phyloP scores from a whole-genome alignment of 2,797 vertebrate species.

The Tokudaia tokunoshimensis region DNA sequence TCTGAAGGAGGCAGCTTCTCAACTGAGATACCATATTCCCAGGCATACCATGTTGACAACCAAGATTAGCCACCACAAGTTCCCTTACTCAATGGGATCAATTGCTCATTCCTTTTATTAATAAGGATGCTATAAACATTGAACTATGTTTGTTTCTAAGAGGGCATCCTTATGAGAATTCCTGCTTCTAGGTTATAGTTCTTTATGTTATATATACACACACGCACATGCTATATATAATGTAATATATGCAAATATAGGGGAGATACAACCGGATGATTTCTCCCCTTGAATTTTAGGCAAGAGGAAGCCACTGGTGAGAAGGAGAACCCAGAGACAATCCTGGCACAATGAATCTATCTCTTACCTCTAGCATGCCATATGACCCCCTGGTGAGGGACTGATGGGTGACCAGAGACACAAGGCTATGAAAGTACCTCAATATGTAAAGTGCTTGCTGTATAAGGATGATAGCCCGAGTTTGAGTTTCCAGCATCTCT shows the following conservation, averaged over 20 bases:
- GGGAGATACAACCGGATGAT: background rate
- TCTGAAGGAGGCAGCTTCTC: background rate
- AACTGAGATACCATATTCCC: background rate
- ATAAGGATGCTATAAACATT: background rate
- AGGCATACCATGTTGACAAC: background rate
- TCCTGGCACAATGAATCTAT: background rate
- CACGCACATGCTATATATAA: too few relatives aligned
- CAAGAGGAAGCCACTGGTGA: background rate
- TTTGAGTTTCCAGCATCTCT: background rate
- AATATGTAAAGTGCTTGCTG: background rate
- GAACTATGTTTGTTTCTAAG: background rate
- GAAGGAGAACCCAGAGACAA: background rate
- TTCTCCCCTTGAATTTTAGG: background rate
- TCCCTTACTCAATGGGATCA: background rate
- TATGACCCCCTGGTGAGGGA: background rate
- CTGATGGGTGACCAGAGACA: background rate
- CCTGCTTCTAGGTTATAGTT: background rate
- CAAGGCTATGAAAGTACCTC: background rate
- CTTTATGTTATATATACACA: background rate
- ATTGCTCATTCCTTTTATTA: background rate
- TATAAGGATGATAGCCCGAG: background rate
- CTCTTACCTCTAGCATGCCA: background rate
- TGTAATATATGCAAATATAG: too few relatives aligned
- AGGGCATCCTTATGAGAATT: background rate
- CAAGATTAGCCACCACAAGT: background rate